phyloP scores from a whole-genome alignment of 1,140 invertebrate species.

The Tetraneura akinire region DNA sequence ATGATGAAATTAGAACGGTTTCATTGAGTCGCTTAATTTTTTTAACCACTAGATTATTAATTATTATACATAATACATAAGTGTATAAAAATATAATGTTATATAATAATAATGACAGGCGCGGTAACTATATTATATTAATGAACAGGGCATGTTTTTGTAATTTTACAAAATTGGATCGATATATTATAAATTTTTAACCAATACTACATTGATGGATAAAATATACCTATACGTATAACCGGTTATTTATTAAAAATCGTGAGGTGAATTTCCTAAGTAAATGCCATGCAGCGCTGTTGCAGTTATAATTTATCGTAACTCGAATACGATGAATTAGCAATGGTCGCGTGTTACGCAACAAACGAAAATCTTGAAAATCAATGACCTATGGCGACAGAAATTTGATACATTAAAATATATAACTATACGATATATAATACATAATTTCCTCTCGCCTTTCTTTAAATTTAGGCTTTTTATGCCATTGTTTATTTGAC shows the following conservation, averaged over 20 bases:
- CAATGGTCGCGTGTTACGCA: constrained; percentile 25
- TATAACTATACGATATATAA: neutral
- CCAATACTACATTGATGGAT: too few species aligned
- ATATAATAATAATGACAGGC: too few species aligned
- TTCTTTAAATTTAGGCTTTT: neutral
- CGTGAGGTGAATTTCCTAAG: constrained; percentile 12
- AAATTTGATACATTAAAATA: neutral
- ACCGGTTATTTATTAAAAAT: constrained; percentile 15
- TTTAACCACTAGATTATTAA: too few species aligned
- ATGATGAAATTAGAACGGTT: too few species aligned
- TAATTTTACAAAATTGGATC: constrained; percentile 5
- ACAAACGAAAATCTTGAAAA: constrained; percentile 28
- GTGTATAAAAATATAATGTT: too few species aligned
- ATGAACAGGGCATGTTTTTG: neutral
- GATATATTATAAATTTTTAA: too few species aligned
- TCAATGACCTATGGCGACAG: constrained; percentile 23
- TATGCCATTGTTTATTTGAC: neutral
- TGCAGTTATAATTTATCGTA: neutral
- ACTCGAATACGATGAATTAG: constrained; percentile 16
- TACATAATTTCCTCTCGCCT: neutral
- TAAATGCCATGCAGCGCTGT: neutral
- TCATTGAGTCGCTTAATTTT: too few species aligned
- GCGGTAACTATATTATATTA: too few species aligned
- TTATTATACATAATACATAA: too few species aligned
- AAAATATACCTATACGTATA: neutral